These are phyloP conservation scores for Bellardia pandia DNA, from an alignment of 2,888 invertebrate genomes.

Conservation along the genomic window DNA sequence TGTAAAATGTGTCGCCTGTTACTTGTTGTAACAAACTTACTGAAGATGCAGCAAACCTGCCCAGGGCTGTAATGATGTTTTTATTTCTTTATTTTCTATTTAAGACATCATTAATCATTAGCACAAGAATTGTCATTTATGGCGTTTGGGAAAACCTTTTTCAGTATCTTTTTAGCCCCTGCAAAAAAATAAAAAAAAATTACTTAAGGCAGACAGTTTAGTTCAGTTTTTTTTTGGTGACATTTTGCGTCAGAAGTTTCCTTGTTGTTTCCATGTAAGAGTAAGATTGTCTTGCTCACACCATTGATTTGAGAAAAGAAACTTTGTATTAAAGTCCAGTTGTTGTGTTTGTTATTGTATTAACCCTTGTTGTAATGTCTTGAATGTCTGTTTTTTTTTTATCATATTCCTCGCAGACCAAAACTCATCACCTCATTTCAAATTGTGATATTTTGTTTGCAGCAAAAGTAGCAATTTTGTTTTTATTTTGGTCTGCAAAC, in stretches of 20 bases:
- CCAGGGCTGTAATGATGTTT: conserved; percentile 55
- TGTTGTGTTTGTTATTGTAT: background rate
- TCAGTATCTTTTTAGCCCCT: background rate
- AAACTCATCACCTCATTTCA: conserved; percentile 24
- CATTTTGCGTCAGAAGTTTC: conserved; percentile 46
- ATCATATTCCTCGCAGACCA: conserved; percentile 40
- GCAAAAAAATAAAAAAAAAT: conserved; percentile 8
- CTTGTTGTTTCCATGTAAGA: conserved; percentile 31
- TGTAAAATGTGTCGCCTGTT: conserved; percentile 22
- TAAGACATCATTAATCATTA: conserved; percentile 71
- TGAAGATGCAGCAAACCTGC: conserved; percentile 33
- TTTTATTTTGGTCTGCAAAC: conserved; percentile 24
- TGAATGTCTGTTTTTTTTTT: conserved; percentile 66
- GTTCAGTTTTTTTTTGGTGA: conserved; percentile 27
- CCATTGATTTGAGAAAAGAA: background rate
- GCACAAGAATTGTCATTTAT: conserved; percentile 68
- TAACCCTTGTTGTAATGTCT: conserved; percentile 5
- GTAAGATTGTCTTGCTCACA: conserved; percentile 23
- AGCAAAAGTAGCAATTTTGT: background rate
- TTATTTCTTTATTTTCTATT: conserved; percentile 8
- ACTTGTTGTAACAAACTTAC: conserved; percentile 14
- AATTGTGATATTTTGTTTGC: background rate
- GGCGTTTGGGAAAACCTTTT: conserved; percentile 60
- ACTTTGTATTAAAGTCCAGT: conserved; percentile 18
- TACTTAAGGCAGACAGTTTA: conserved; percentile 40